Conservation (phyloP, 2,113 vertebrate species). For the Sclerurus mexicanus region DNA sequence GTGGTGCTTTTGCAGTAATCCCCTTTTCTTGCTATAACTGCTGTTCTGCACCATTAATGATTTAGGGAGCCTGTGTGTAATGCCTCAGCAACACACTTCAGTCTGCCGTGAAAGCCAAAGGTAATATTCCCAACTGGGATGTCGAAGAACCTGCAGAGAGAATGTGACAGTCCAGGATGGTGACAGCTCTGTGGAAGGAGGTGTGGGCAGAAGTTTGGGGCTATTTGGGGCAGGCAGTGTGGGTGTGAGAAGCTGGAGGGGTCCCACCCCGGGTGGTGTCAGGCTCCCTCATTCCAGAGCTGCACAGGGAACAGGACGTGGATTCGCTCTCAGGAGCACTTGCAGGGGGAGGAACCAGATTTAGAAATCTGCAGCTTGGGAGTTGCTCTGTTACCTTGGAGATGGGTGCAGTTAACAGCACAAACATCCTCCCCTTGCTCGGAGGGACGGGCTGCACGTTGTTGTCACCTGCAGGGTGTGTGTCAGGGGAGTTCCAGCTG, state of each 20-base stretch:
- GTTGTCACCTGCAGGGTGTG: background rate
- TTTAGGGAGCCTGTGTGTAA: background rate
- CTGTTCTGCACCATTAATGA: background rate
- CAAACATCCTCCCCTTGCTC: background rate
- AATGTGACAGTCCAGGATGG: fast-evolving
- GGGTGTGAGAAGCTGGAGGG: background rate
- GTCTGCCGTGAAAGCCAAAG: fast-evolving
- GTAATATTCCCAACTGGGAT: fast-evolving
- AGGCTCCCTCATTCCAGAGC: fast-evolving
- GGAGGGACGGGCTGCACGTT: background rate
- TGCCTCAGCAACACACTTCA: background rate
- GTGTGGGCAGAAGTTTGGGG: fast-evolving
- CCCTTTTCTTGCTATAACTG: fast-evolving
- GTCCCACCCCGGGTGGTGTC: fast-evolving
- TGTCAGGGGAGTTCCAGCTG: background rate
- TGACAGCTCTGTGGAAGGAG: background rate
- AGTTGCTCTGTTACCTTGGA: slow-evolving; percentile 54
- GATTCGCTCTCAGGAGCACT: background rate
- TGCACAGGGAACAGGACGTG: fast-evolving
- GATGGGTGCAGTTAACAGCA: background rate
- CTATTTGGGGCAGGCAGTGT: background rate
- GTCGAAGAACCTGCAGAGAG: background rate
- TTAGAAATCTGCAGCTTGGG: background rate
- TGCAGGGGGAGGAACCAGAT: background rate
- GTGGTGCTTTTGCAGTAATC: background rate